Evolutionary conservation across 2,113 vertebrate species (phyloP), one percentile per base, ranked within the genome.

Genomic region (Gymnobelideus leadbeateri): DNA sequence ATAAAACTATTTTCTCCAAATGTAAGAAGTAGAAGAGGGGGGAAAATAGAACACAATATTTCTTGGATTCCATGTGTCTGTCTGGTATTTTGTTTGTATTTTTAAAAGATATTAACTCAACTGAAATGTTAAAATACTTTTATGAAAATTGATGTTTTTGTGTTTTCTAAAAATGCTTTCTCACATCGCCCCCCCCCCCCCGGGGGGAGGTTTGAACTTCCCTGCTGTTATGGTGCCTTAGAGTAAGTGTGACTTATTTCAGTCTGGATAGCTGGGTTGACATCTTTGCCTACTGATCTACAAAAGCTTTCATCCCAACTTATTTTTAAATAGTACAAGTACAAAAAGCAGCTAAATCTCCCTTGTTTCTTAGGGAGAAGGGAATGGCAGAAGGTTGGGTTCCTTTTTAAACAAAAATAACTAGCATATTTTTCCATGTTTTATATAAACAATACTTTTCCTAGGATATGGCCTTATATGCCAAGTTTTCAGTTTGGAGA

Each of bases 351-450:
- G 52, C 89, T 77, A 90, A 96, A 92, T 91, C 0, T 5, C 28
- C 1, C 50, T 95, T 90, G 24, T 96, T 95, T 96, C 91, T 89
- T 91, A 23, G 3, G 49, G 77, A 84, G 1, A 94, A 77, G 14
- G 91, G 37, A 90, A n/a, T 24, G 93, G 23, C 28, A 50, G n/a
- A 51, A 14, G 43, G 61, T 53, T 68, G 1, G 55, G 57, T 94
- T 96, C 28, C 52, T 94, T 95, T 96, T 94, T 47, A 91, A 96
- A 90, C n/a, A 94, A 93, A 97, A 97, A 89, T 92, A 96, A 51
- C 92, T 96, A 46, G 61, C 46, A 28, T 7, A 28, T 57, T 23
- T 9, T 4, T 55, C 91, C 53, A 61, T 12, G 57, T 53, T 91
- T 89, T 91, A 9, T 93, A 90, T 51, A 94, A 95, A 95, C 93